These are phyloP conservation scores for Nebria salina DNA, from an alignment of 2,888 invertebrate genomes.

Conservation along the genomic window DNA sequence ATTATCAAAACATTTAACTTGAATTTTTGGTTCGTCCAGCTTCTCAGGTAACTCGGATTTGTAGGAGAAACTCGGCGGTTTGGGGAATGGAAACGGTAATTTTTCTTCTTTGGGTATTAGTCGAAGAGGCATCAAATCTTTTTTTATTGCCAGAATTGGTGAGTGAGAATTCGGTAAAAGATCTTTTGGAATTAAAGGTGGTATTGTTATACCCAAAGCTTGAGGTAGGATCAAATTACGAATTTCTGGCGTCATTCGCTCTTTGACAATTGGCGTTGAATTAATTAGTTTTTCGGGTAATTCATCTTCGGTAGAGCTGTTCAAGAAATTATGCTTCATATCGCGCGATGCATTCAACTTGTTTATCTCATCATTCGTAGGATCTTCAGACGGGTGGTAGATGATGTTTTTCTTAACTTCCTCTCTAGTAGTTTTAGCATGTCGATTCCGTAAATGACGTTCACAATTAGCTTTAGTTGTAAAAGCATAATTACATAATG, in stretches of 20 bases:
- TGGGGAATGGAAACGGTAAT: conserved; percentile 42
- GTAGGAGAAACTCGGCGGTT: conserved; percentile 46
- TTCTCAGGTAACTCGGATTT: conserved; percentile 42
- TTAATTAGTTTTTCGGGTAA: conserved; percentile 54
- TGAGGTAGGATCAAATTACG: conserved; percentile 43
- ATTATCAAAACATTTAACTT: conserved; percentile 70
- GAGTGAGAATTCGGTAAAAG: conserved; percentile 16
- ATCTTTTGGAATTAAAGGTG: conserved; percentile 40
- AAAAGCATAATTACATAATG: conserved; percentile 95
- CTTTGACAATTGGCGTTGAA: conserved; percentile 55
- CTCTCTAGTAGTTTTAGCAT: conserved; percentile 85
- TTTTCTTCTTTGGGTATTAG: conserved; percentile 37
- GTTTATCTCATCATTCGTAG: conserved; percentile 77
- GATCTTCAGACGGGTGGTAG: conserved; percentile 87
- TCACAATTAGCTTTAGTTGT: conserved; percentile 98
- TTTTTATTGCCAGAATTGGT: conserved; percentile 29
- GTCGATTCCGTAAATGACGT: conserved; percentile 90
- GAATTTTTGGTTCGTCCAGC: conserved; percentile 56
- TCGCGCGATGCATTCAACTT: conserved; percentile 65
- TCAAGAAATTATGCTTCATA: conserved; percentile 60
- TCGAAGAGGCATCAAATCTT: conserved; percentile 5
- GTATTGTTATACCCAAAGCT: conserved; percentile 18
- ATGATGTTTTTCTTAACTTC: conserved; percentile 90
- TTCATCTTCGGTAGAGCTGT: conserved; percentile 37
- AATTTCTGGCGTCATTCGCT: conserved; percentile 48